These are phyloP conservation scores for Etia nguti DNA, from an alignment of 2,113 vertebrate species.

Conservation along the genomic window DNA sequence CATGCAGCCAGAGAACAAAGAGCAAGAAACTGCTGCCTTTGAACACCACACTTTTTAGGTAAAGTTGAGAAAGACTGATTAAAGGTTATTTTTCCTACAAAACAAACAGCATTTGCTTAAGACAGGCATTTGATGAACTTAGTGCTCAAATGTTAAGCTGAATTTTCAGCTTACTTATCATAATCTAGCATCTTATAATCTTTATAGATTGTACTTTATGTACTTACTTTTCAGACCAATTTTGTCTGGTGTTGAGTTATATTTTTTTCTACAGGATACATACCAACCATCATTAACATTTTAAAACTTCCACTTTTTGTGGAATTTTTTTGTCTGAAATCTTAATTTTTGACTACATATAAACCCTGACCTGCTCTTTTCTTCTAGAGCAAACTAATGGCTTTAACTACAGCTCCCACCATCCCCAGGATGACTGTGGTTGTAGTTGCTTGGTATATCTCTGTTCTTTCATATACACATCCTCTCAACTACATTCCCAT, in stretches of 20 bases:
- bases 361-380: background rate
- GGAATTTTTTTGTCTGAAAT: background rate
- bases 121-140: background rate
- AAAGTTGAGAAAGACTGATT: too few species aligned
- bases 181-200: background rate
- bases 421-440: background rate
- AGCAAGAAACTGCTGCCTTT: background rate
- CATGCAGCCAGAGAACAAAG: background rate
- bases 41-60: background rate
- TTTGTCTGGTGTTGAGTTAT: background rate
- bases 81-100: too few species aligned
- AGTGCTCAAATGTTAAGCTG: background rate
- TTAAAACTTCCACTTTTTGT: background rate
- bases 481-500: background rate
- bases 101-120: background rate
- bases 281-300: background rate
- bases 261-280: background rate
- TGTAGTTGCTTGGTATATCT: background rate
- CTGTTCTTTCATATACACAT: background rate
- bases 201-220: background rate
- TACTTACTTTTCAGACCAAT: background rate
- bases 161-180: background rate
- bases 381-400: conserved; percentile 8
- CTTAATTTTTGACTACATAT: background rate
- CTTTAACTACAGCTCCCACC: background rate